Evolutionary conservation across 2,797 vertebrate species (phyloP).

Genomic region (Cuculus canorus): DNA sequence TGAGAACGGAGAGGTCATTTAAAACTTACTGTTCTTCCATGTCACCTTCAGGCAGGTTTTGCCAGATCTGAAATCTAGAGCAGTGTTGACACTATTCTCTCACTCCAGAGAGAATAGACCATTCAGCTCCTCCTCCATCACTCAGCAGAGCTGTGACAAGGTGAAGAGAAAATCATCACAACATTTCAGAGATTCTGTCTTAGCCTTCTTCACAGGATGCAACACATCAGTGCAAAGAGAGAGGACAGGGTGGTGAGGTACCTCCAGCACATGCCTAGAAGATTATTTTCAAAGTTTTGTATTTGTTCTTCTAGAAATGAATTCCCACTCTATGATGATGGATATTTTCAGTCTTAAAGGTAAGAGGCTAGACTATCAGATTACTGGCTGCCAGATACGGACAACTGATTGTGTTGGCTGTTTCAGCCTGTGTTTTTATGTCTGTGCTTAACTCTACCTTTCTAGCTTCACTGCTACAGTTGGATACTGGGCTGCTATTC

Average conservation of each 20-base stretch:
- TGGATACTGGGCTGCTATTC: background rate
- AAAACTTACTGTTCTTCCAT: slow-evolving; percentile 10
- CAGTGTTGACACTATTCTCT: slow-evolving; percentile 71
- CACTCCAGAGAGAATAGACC: slow-evolving; percentile 68
- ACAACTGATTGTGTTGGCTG: background rate
- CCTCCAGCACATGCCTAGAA: slow-evolving; percentile 44
- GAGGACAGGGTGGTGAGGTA: slow-evolving; percentile 44
- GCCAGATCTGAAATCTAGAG: slow-evolving; percentile 74
- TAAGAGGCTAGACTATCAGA: slow-evolving; percentile 63
- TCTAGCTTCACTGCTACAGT: background rate
- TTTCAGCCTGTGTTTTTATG: slow-evolving; percentile 24
- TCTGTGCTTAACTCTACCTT: background rate
- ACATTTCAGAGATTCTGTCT: slow-evolving; percentile 62
- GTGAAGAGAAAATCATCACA: slow-evolving; percentile 68
- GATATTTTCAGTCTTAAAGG: slow-evolving; percentile 65
- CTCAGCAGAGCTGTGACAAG: slow-evolving; percentile 76
- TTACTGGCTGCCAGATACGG: slow-evolving; percentile 56
- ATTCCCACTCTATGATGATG: slow-evolving; percentile 66
- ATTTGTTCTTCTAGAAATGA: slow-evolving; percentile 70
- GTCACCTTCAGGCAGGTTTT: slow-evolving; percentile 60
- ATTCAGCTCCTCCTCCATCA: slow-evolving; percentile 69
- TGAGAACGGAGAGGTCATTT: slow-evolving; percentile 52
- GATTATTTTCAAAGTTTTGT: slow-evolving; percentile 76
- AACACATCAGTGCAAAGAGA: slow-evolving; percentile 59
- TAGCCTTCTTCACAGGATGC: slow-evolving; percentile 73